Conservation (phyloP, 2,797 vertebrate genomes). For the Zalophus californianus region DNA sequence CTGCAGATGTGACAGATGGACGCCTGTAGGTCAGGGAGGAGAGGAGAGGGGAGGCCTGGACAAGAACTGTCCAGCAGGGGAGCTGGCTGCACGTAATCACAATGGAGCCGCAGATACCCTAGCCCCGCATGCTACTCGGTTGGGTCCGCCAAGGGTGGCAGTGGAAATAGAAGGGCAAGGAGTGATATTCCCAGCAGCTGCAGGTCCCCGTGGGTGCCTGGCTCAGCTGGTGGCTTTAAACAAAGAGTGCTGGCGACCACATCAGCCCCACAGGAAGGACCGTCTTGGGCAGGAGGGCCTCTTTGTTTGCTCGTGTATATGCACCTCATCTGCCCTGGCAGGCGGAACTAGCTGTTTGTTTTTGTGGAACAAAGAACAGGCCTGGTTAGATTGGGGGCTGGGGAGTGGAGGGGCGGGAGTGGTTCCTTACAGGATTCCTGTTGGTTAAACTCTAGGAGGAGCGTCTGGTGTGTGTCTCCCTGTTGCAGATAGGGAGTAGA, state of each 20-base stretch:
- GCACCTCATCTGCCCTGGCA: constrained; percentile 10
- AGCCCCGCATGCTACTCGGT: rapidly evolving
- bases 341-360: constrained; percentile 74
- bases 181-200: not conserved
- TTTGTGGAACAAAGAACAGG: constrained; percentile 74
- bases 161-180: not conserved
- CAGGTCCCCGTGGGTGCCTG: not conserved
- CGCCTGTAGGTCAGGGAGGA: not conserved
- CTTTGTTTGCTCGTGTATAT: constrained; percentile 48
- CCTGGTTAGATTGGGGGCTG: constrained; percentile 18
- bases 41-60: not conserved
- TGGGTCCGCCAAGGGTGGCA: rapidly evolving
- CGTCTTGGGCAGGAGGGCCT: constrained; percentile 40
- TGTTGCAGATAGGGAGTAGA: not conserved
- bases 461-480: not conserved
- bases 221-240: constrained; percentile 48
- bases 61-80: rapidly evolving
- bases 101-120: not conserved
- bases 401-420: not conserved
- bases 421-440: not conserved
- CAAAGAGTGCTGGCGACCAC: not conserved
- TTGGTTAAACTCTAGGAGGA: not conserved
- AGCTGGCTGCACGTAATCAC: not conserved
- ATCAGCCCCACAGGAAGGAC: constrained; percentile 47
- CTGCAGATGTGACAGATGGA: not conserved